These are phyloP conservation scores for Dasysyrphus albostriatus DNA, from an alignment of 2,888 invertebrate species.

Conservation along the genomic window DNA sequence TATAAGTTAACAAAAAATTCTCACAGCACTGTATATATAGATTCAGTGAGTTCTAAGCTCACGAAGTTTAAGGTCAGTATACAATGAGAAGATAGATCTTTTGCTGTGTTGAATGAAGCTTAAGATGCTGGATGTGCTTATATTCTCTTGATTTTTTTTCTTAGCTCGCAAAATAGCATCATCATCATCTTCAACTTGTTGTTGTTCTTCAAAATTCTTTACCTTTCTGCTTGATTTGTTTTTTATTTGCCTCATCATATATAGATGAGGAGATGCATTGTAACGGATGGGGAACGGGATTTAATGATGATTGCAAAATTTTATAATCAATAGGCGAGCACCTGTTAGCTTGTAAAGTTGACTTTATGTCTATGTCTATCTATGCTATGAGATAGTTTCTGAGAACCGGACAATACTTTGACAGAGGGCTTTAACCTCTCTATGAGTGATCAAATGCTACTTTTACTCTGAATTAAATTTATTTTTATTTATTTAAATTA, in stretches of 20 bases:
- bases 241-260: neutral
- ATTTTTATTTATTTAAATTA: slow-evolving; percentile 12
- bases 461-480: slow-evolving; percentile 13
- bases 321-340: slow-evolving; percentile 61
- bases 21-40: slow-evolving; percentile 22
- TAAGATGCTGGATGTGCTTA: slow-evolving; percentile 16
- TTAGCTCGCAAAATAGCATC: slow-evolving; percentile 19
- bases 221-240: slow-evolving; percentile 9
- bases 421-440: slow-evolving; percentile 65
- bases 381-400: neutral
- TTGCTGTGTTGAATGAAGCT: slow-evolving; percentile 12
- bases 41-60: slow-evolving; percentile 29
- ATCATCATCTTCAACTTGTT: slow-evolving; percentile 35
- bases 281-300: slow-evolving; percentile 24
- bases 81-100: slow-evolving; percentile 54
- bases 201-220: slow-evolving; percentile 20
- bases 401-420: slow-evolving; percentile 6
- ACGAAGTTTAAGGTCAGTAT: slow-evolving; percentile 70
- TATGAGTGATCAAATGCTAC: neutral
- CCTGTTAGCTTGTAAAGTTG: slow-evolving; percentile 48
- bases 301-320: slow-evolving; percentile 61
- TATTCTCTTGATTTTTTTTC: neutral
- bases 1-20: neutral
- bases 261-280: slow-evolving; percentile 4
- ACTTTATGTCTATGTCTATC: neutral